These are phyloP conservation scores for Hippocampus abdominalis DNA, from an alignment of 2,113 vertebrate genomes.

Conservation along the genomic window DNA sequence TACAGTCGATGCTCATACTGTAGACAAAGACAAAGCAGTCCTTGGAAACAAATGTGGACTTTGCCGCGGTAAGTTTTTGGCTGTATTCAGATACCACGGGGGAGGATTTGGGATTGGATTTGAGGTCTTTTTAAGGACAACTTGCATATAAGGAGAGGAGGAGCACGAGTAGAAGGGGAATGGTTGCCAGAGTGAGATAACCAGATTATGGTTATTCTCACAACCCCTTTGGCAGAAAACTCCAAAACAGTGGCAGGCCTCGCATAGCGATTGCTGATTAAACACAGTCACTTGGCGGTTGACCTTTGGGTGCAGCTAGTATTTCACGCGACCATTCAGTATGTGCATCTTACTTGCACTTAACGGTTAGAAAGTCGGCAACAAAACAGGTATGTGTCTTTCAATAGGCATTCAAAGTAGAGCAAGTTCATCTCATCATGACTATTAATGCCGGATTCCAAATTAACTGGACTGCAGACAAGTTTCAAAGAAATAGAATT, in stretches of 20 bases:
- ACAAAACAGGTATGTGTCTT: neutral
- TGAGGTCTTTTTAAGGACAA: slow-evolving; percentile 19
- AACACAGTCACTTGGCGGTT: neutral
- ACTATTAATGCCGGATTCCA: neutral
- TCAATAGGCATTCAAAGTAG: neutral
- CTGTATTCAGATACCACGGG: slow-evolving; percentile 72
- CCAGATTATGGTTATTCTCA: slow-evolving; percentile 56
- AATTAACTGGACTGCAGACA: neutral
- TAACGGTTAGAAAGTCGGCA: neutral
- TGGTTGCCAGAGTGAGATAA: slow-evolving; percentile 56
- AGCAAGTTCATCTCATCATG: neutral
- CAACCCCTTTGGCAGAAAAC: slow-evolving; percentile 35
- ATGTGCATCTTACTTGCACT: neutral
- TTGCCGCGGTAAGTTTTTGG: slow-evolving; percentile 58
- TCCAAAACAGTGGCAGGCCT: slow-evolving; percentile 1
- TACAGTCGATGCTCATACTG: slow-evolving; percentile 42
- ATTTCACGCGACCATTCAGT: neutral
- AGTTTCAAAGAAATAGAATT: neutral
- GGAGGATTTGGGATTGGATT: slow-evolving; percentile 16
- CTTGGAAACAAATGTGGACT: slow-evolving; percentile 29
- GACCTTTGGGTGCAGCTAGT: neutral
- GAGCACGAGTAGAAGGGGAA: slow-evolving; percentile 8
- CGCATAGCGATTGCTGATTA: neutral
- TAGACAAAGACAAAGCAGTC: slow-evolving; percentile 14
- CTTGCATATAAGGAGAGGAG: slow-evolving; percentile 28